phyloP scores from a whole-genome alignment of 2,113 vertebrate species.

The Corydoras sp. region DNA sequence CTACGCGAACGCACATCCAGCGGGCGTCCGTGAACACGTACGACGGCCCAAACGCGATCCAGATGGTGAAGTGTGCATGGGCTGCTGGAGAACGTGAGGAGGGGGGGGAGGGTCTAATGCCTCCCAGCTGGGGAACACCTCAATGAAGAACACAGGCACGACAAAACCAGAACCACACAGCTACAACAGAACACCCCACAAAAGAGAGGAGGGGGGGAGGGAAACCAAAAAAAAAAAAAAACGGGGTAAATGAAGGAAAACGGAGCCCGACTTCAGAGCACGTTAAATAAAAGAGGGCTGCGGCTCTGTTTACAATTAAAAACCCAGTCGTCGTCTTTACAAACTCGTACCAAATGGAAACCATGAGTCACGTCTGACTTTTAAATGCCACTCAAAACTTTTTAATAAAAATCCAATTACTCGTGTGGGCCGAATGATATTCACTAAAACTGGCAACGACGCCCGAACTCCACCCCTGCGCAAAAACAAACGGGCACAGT shows the following conservation, averaged over 20 bases:
- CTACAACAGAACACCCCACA: background rate
- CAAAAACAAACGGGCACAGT: too few species aligned
- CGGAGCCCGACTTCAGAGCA: background rate
- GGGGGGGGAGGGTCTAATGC: conserved; percentile 32
- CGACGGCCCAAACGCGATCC: too few species aligned
- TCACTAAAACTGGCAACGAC: too few species aligned
- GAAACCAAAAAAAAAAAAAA: background rate
- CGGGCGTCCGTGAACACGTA: too few species aligned
- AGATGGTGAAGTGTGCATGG: too few species aligned
- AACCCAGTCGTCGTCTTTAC: background rate
- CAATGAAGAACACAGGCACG: conserved; percentile 40
- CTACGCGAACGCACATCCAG: too few species aligned
- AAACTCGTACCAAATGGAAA: too few species aligned
- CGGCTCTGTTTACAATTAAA: conserved; percentile 26
- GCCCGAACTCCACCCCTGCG: too few species aligned
- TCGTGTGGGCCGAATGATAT: background rate
- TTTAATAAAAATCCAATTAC: background rate
- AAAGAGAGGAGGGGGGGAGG: too few species aligned
- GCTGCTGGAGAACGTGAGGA: background rate
- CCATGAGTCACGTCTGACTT: too few species aligned
- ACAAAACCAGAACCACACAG: background rate
- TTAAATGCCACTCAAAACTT: too few species aligned
- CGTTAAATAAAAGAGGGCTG: background rate
- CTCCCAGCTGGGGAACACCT: conserved; percentile 44
- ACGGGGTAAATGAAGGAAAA: background rate